Evolutionary conservation across 2,888 invertebrate genomes (phyloP).

Genomic region (Hirtodrosophila duncani): DNA sequence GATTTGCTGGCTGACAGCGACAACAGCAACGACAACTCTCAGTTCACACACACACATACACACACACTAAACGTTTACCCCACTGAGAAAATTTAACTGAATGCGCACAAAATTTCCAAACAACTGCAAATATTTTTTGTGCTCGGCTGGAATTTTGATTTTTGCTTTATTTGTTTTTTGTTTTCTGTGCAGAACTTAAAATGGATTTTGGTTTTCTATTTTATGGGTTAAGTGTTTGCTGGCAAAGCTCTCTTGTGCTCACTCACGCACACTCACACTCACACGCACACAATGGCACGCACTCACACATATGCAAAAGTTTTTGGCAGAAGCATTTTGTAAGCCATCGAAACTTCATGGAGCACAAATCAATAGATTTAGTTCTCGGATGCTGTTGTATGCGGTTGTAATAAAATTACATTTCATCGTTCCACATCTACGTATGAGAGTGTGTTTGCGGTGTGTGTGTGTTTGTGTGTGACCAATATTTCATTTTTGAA

Average conservation of each 20-base stretch:
- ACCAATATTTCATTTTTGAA: slow-evolving; percentile 69
- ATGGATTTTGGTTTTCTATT: slow-evolving; percentile 39
- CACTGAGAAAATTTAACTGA: slow-evolving; percentile 27
- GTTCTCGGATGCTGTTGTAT: slow-evolving; percentile 29
- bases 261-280: slow-evolving; percentile 4
- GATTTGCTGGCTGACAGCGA: slow-evolving; percentile 19
- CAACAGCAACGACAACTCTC: slow-evolving; percentile 6
- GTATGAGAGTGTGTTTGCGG: too few relatives aligned
- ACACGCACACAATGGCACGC: slow-evolving; percentile 1
- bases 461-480: slow-evolving; percentile 17
- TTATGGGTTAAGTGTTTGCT: slow-evolving; percentile 46
- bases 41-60: background rate
- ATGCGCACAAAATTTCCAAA: slow-evolving; percentile 32
- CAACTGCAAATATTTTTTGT: slow-evolving; percentile 22
- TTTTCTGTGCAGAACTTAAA: slow-evolving; percentile 35
- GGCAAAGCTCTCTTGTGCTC: slow-evolving; percentile 30
- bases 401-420: slow-evolving; percentile 59
- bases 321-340: too few relatives aligned
- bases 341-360: background rate
- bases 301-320: slow-evolving; percentile 2
- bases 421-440: slow-evolving; percentile 42
- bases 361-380: slow-evolving; percentile 45
- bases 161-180: background rate
- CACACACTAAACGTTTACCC: background rate
- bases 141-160: background rate